Evolutionary conservation across 2,113 vertebrate species (phyloP).

Genomic region (Anseranas semipalmata): DNA sequence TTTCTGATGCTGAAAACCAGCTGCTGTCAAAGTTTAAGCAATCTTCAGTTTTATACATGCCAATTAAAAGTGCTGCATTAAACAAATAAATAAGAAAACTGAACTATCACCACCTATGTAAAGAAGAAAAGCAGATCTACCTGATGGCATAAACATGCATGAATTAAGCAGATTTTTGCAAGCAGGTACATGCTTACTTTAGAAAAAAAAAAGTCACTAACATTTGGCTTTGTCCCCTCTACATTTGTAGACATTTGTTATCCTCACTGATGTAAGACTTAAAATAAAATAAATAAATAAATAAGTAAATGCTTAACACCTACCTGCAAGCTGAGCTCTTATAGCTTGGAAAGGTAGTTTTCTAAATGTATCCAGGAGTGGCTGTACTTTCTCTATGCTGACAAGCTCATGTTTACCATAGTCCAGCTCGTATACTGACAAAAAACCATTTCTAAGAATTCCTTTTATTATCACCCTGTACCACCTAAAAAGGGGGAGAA

Average conservation of each 20-base stretch:
- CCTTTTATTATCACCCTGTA: slow-evolving; percentile 90
- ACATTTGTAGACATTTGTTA: not conserved
- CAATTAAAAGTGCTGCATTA: not conserved
- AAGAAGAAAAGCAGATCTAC: not conserved
- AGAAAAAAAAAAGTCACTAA: not conserved
- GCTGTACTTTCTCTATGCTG: slow-evolving; percentile 77
- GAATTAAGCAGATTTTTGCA: not conserved
- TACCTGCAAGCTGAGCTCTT: slow-evolving; percentile 91
- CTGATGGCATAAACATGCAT: not conserved
- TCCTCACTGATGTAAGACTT: not conserved
- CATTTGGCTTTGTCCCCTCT: not conserved
- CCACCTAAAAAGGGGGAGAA: slow-evolving; percentile 80
- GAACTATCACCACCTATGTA: not conserved
- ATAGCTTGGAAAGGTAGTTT: slow-evolving; percentile 92
- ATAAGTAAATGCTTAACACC: not conserved
- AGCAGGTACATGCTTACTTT: not conserved
- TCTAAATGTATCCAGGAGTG: slow-evolving; percentile 84
- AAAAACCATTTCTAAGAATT: slow-evolving; percentile 84
- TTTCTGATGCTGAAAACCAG: not conserved
- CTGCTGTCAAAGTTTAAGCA: not conserved
- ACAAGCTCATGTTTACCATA: slow-evolving; percentile 91
- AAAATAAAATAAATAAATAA: not conserved
- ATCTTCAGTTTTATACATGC: not conserved
- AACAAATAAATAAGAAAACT: not conserved
- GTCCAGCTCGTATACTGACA: slow-evolving; percentile 91